Evolutionary conservation across 2,888 invertebrate genomes (phyloP), one percentile per base, ranked within the genome.

Genomic region (Dynastes hyllus): DNA sequence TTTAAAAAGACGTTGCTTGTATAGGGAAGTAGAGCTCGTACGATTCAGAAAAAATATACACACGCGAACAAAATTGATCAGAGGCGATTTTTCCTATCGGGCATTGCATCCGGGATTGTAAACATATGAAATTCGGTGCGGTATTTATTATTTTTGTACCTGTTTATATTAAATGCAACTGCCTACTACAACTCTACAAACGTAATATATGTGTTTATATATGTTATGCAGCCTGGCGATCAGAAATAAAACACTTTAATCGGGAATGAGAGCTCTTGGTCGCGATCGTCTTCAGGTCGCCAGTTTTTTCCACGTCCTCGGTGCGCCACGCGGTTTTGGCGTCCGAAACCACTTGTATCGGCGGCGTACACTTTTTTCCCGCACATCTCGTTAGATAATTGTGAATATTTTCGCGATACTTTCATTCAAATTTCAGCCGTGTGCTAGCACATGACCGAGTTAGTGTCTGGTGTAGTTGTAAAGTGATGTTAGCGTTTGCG

Each of bases 401-500:
- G 73, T 75, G 55, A 61, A 75, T 75, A 75, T 58, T 75, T 58
- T 75, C 55, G 73, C 73, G 73, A 61, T 75, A 75, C 55, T 75
- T 80, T 76, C 78, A 79, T 80, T 70, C 51, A 51, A 29, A 69
- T 53, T 69, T 37, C 51, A 78, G 77, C 78, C 58, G 73, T 65
- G 78, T 66, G 58, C 66, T 77, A 77, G 80, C 78, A 76, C 67
- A 67, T 77, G 76, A 78, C 65, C 78, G 58, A 27, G 65, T 76
- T 71, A 69, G 70, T 69, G 51, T 69, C 70, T 53, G 51, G 71
- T 58, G 77, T 75, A 80, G 80, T 80, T 78, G 78, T 77, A 75
- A 55, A 79, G 81, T 81, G 79, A 81, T 81, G 81, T 78, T 81
- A 80, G 77, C 81, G 80, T 79, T 80, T 79, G 81, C 79, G 77